These are phyloP conservation scores for Ctenopoma kingsleyae DNA, from an alignment of 2,797 vertebrate genomes.

Conservation along the genomic window DNA sequence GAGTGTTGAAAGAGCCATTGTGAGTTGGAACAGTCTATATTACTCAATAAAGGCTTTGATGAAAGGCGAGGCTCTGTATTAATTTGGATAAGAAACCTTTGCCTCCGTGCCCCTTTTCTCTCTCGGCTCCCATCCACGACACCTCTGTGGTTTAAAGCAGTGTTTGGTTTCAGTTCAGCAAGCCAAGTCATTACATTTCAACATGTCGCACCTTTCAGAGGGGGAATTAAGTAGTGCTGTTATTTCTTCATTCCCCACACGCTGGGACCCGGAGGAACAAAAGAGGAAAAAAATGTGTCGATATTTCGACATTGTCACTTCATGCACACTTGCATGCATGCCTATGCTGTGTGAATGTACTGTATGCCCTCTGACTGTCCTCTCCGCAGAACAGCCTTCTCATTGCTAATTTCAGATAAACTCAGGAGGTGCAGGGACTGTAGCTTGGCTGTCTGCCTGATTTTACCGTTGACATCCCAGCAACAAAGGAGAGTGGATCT, in stretches of 20 bases:
- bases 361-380: slow-evolving; percentile 56
- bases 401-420: slow-evolving; percentile 58
- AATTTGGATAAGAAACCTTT: slow-evolving; percentile 84
- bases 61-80: slow-evolving; percentile 79
- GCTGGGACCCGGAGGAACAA: slow-evolving; percentile 54
- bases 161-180: slow-evolving; percentile 85
- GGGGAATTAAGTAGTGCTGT: slow-evolving; percentile 76
- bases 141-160: slow-evolving; percentile 83
- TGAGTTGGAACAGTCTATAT: slow-evolving; percentile 76
- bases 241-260: slow-evolving; percentile 78
- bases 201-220: slow-evolving; percentile 82
- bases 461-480: slow-evolving; percentile 55
- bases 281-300: slow-evolving; percentile 35
- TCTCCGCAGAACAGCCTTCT: slow-evolving; percentile 47
- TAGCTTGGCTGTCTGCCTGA: slow-evolving; percentile 58
- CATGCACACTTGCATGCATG: slow-evolving; percentile 47
- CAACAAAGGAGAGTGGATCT: slow-evolving; percentile 56
- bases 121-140: slow-evolving; percentile 83
- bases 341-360: slow-evolving; percentile 26
- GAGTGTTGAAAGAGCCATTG: slow-evolving; percentile 78
- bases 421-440: slow-evolving; percentile 40
- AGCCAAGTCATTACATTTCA: slow-evolving; percentile 87
- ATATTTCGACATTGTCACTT: slow-evolving; percentile 65
- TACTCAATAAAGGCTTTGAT: slow-evolving; percentile 78
- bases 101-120: slow-evolving; percentile 84